These are phyloP conservation scores for Zosterops lateralis DNA, from an alignment of 2,113 vertebrate genomes.

Conservation along the genomic window DNA sequence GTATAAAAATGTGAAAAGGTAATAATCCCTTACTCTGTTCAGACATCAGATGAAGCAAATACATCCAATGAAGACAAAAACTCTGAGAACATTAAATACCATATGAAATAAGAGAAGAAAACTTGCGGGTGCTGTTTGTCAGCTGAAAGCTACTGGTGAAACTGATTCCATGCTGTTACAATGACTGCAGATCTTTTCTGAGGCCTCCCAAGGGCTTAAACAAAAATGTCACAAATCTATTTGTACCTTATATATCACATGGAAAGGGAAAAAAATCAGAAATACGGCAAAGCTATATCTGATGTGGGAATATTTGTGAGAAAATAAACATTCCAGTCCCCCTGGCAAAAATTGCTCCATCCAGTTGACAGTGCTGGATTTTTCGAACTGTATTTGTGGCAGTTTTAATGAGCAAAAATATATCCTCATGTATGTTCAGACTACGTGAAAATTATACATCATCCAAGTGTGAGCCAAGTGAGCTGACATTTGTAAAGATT, in stretches of 20 bases:
- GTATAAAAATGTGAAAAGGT: not conserved
- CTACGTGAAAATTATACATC: not conserved
- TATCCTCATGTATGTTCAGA: not conserved
- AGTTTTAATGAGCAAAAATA: not conserved
- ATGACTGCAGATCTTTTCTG: not conserved
- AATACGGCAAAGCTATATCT: not conserved
- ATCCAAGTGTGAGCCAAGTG: not conserved
- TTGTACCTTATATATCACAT: not conserved
- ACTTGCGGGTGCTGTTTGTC: not conserved
- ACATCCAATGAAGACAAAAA: not conserved
- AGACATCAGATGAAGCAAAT: not conserved
- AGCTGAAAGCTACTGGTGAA: not conserved
- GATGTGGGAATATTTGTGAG: not conserved
- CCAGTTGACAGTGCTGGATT: not conserved
- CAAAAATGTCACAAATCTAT: not conserved
- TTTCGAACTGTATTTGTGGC: not conserved
- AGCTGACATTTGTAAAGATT: not conserved
- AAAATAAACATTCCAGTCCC: not conserved
- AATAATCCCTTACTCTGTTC: not conserved
- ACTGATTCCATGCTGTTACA: not conserved
- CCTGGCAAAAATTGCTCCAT: not conserved
- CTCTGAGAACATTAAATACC: not conserved
- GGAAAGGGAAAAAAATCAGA: not conserved
- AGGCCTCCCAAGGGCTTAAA: not conserved
- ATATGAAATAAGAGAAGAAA: not conserved